Evolutionary conservation across 1,140 invertebrate species (phyloP).

Genomic region (Episyrphus balteatus): DNA sequence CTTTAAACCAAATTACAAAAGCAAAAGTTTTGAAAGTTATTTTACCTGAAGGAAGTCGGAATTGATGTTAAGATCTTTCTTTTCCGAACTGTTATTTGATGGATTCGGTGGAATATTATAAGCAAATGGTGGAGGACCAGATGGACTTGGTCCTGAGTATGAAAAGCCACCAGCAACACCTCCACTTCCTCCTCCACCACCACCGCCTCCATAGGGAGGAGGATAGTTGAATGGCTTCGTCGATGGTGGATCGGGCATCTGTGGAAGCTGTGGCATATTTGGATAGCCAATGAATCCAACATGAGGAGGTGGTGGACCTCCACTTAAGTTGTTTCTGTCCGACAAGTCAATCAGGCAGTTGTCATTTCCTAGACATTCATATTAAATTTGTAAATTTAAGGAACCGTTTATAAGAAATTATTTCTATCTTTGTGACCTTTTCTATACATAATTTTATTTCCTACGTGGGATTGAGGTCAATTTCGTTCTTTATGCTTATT

Average conservation of each 20-base stretch:
- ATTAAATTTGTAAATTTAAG: too few species aligned
- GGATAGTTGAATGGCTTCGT: conserved; percentile 36
- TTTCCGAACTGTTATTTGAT: conserved; percentile 20
- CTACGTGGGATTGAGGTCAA: too few species aligned
- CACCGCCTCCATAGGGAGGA: conserved; percentile 14
- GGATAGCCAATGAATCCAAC: conserved; percentile 69
- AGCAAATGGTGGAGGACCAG: conserved; percentile 46
- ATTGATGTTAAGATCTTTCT: conserved; percentile 42
- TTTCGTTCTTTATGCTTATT: too few species aligned
- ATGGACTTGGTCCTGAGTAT: conserved; percentile 16
- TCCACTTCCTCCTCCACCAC: conserved; percentile 10
- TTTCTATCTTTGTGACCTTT: too few species aligned
- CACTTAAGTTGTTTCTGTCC: conserved; percentile 47
- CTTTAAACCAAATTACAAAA: conserved; percentile 9
- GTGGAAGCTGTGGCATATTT: conserved; percentile 49
- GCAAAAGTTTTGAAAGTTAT: conserved; percentile 6
- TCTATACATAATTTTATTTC: too few species aligned
- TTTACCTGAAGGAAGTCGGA: conserved; percentile 47
- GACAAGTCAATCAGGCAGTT: conserved; percentile 71
- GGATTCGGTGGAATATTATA: conserved; percentile 58
- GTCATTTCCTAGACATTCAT: conserved; percentile 42
- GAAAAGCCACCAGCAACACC: conserved; percentile 7
- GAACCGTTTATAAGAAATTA: too few species aligned
- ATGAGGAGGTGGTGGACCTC: conserved; percentile 48
- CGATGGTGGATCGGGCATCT: conserved; percentile 32